Percentiles rank a stretch among this genome's conserved stretches.
Evolutionary conservation across 2,113 vertebrate genomes (phyloP).

Genomic region (Gracilinanus agilis): DNA sequence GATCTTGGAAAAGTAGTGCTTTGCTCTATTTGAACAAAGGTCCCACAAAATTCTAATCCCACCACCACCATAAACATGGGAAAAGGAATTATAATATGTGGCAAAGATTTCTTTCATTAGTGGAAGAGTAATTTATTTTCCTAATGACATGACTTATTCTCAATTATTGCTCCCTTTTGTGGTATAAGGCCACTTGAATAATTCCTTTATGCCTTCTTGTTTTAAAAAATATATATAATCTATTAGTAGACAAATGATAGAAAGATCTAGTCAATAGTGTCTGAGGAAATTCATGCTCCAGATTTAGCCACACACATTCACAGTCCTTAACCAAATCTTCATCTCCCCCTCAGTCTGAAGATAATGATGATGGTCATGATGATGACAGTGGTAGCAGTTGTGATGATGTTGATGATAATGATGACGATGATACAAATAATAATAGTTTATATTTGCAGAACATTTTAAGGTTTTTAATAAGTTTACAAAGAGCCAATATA

Average conservation of each 20-base stretch:
- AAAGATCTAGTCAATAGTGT: neutral
- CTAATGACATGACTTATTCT: slow-evolving; percentile 6
- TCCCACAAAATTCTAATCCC: neutral
- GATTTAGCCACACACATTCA: neutral
- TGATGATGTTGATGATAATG: neutral
- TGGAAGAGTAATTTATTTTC: slow-evolving; percentile 28
- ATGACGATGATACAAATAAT: neutral
- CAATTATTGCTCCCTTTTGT: slow-evolving; percentile 54
- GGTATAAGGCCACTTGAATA: neutral
- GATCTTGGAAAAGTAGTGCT: slow-evolving; percentile 7
- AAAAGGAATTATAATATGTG: slow-evolving; percentile 14
- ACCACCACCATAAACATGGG: slow-evolving; percentile 33
- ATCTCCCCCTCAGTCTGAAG: neutral
- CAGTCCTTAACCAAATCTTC: neutral
- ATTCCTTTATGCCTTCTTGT: neutral
- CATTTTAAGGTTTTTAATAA: neutral
- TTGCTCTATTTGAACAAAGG: neutral
- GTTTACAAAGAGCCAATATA: neutral
- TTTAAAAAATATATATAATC: slow-evolving; percentile 11
- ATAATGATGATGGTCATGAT: neutral
- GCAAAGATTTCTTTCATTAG: neutral
- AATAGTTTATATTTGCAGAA: neutral
- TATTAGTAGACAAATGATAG: neutral
- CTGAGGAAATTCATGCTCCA: neutral
- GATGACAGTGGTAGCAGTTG: neutral